Conservation (phyloP, 2,113 vertebrate genomes). For the Amphilophus citrinellus region DNA sequence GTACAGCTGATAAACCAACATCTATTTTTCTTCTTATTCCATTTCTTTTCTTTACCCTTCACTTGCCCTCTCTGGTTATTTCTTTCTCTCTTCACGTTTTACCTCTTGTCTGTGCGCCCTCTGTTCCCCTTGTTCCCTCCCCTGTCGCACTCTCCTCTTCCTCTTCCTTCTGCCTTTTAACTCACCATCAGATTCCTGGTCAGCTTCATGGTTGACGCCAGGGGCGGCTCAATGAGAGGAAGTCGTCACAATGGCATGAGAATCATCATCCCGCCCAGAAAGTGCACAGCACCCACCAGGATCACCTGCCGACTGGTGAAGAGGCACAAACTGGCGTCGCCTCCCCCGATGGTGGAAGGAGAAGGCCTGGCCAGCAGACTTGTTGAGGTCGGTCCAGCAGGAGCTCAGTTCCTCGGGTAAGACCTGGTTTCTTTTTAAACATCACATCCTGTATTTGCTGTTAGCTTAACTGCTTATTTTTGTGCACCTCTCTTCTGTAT, state of each 20-base stretch:
- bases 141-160: background rate
- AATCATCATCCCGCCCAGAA: slow-evolving; percentile 97
- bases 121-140: background rate
- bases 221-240: slow-evolving; percentile 98
- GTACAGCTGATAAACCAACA: slow-evolving; percentile 20
- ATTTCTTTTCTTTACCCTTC: background rate
- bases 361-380: slow-evolving; percentile 96
- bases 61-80: background rate
- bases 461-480: slow-evolving; percentile 33
- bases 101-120: background rate
- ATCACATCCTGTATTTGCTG: background rate
- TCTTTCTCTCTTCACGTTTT: slow-evolving; percentile 20
- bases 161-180: background rate
- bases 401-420: slow-evolving; percentile 98
- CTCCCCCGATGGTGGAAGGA: slow-evolving; percentile 98
- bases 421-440: slow-evolving; percentile 51
- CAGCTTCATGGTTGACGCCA: slow-evolving; percentile 98
- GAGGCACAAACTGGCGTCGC: slow-evolving; percentile 95
- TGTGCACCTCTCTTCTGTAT: slow-evolving; percentile 38
- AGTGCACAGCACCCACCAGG: slow-evolving; percentile 96
- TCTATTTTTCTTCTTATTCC: slow-evolving; percentile 6
- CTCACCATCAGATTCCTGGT: slow-evolving; percentile 90
- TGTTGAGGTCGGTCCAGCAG: slow-evolving; percentile 97
- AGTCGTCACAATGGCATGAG: slow-evolving; percentile 98
- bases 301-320: slow-evolving; percentile 98